phyloP scores from a whole-genome alignment of 2,888 invertebrate genomes.

The Spisula subtruncata region DNA sequence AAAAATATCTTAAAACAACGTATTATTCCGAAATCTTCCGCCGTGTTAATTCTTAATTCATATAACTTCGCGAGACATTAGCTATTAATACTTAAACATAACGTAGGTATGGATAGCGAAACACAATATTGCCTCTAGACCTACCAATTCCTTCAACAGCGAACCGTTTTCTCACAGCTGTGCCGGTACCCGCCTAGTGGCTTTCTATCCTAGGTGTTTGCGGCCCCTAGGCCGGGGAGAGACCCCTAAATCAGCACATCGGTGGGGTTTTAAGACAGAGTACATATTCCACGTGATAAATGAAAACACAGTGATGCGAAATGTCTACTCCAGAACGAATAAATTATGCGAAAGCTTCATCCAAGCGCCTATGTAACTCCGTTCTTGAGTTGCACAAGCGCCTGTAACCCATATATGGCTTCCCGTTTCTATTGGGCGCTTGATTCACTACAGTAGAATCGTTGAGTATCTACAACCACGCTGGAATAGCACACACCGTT shows the following conservation, averaged over 20 bases:
- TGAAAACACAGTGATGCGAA: conserved; percentile 74
- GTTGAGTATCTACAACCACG: conserved; percentile 30
- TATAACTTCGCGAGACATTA: not conserved
- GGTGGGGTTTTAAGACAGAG: conserved; percentile 45
- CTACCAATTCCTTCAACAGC: conserved; percentile 36
- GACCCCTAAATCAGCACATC: conserved; percentile 52
- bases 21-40: not conserved
- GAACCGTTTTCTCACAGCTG: conserved; percentile 29
- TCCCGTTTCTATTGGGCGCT: conserved; percentile 70
- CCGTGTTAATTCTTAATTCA: not conserved
- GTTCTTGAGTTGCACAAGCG: conserved; percentile 55
- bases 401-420: conserved; percentile 80
- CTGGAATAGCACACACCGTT: conserved; percentile 30
- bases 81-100: conserved; percentile 18
- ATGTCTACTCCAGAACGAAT: conserved; percentile 79
- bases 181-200: conserved; percentile 37
- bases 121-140: conserved; percentile 30
- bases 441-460: not conserved
- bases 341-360: conserved; percentile 83
- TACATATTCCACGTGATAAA: conserved; percentile 62
- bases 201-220: conserved; percentile 41
- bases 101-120: conserved; percentile 42
- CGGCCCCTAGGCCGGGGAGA: conserved; percentile 49
- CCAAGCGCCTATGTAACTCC: conserved; percentile 71
- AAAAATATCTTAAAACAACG: not conserved